These are phyloP conservation scores for Melangyna quadrimaculata DNA, from an alignment of 2,888 invertebrate species.

Conservation along the genomic window DNA sequence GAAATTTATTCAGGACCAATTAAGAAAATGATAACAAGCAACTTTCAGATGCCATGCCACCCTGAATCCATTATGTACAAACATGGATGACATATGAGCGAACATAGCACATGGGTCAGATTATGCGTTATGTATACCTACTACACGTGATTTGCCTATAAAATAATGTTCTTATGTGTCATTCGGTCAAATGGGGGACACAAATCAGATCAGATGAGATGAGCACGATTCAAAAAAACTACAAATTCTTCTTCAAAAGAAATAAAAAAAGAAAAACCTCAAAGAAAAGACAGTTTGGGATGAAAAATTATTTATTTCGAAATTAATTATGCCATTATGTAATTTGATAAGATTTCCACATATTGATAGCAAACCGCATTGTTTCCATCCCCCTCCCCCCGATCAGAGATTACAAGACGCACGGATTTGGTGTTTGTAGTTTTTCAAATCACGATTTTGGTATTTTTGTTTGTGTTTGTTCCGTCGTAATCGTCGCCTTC, in stretches of 20 bases:
- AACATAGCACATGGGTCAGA: not conserved
- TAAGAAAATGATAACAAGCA: slow-evolving; percentile 38
- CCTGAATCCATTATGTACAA: slow-evolving; percentile 4
- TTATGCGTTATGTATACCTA: not conserved
- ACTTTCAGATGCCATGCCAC: slow-evolving; percentile 7
- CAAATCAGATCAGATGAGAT: not conserved
- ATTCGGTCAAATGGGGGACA: slow-evolving; percentile 8
- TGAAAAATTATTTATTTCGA: slow-evolving; percentile 72
- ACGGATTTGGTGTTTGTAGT: slow-evolving; percentile 53
- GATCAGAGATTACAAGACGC: slow-evolving; percentile 37
- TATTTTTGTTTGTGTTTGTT: not conserved
- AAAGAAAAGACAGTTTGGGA: not conserved
- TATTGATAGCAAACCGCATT: slow-evolving; percentile 5
- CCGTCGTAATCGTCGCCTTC: not conserved
- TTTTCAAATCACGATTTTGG: slow-evolving; percentile 53
- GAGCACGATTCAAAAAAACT: slow-evolving; percentile 6
- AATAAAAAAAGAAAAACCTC: not conserved
- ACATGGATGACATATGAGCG: slow-evolving; percentile 39
- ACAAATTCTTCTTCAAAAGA: not conserved
- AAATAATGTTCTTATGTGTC: slow-evolving; percentile 16
- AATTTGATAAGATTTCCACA: slow-evolving; percentile 77
- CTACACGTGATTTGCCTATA: slow-evolving; percentile 36
- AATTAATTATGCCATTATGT: slow-evolving; percentile 81
- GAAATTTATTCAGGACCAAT: slow-evolving; percentile 48
- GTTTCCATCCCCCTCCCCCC: not conserved